These are phyloP conservation scores for Formica exsecta DNA, from an alignment of 1,140 invertebrate genomes.

Conservation along the genomic window DNA sequence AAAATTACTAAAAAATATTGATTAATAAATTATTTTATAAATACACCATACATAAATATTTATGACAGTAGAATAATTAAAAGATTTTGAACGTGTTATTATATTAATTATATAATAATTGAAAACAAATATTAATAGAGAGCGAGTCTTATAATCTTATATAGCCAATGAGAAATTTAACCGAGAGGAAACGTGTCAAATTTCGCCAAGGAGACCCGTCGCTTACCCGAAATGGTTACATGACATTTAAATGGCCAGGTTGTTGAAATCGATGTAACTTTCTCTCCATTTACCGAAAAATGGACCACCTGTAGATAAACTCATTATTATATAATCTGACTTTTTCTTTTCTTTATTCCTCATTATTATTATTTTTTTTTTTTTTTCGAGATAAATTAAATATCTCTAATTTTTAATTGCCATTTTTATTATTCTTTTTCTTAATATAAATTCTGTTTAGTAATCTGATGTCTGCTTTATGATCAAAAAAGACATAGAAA, in stretches of 20 bases:
- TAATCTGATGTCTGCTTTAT: not conserved
- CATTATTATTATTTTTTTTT: not conserved
- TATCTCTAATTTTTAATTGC: not conserved
- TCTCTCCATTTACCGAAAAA: conserved; percentile 40
- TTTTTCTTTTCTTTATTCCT: not conserved
- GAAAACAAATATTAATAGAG: not conserved
- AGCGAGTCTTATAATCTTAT: not conserved
- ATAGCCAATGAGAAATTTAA: not conserved
- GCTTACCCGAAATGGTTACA: conserved; percentile 27
- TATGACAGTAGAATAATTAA: not conserved
- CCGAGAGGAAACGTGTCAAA: not conserved
- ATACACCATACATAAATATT: not conserved
- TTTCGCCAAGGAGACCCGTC: conserved; percentile 20
- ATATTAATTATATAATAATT: not conserved
- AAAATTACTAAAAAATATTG: not conserved
- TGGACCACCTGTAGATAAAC: conserved; percentile 28
- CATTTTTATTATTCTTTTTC: not conserved
- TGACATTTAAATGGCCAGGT: conserved; percentile 38
- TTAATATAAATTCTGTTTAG: not conserved
- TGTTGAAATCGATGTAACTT: conserved; percentile 66
- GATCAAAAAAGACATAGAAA: not conserved
- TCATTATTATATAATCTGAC: conserved; percentile 34
- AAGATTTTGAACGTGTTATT: not conserved
- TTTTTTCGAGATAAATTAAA: not conserved
- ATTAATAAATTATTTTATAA: not conserved